These are phyloP conservation scores for Ceratosolen solmsi DNA, from an alignment of 1,140 invertebrate genomes.

Conservation along the genomic window DNA sequence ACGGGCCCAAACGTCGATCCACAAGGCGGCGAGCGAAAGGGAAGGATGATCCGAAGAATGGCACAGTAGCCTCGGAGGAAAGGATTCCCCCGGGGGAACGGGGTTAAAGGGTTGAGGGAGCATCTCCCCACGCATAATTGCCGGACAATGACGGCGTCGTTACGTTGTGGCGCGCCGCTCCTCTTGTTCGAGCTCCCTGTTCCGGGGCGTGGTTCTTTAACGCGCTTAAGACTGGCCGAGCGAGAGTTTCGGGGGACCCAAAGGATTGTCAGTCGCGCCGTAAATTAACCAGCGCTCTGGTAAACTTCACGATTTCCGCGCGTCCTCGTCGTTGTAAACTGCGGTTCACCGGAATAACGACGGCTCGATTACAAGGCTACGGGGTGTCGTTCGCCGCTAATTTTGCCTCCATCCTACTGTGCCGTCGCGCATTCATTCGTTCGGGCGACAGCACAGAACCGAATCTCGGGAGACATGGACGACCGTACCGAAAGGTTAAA, in stretches of 20 bases:
- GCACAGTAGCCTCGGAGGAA: conserved; percentile 30
- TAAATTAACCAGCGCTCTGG: conserved; percentile 36
- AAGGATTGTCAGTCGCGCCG: conserved; percentile 44
- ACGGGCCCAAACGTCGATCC: conserved; percentile 8
- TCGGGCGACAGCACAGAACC: too few species aligned
- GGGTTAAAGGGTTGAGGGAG: conserved; percentile 30
- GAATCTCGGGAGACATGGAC: too few species aligned
- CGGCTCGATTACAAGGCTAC: conserved; percentile 22
- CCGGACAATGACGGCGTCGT: conserved; percentile 48
- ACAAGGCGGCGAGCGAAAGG: conserved; percentile 20
- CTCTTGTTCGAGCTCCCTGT: neutral
- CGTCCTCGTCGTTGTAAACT: conserved; percentile 17
- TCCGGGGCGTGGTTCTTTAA: conserved; percentile 46
- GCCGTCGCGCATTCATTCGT: neutral
- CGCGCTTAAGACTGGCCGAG: conserved; percentile 26
- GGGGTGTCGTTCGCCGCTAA: conserved; percentile 8
- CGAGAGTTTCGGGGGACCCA: neutral
- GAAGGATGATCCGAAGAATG: conserved; percentile 23
- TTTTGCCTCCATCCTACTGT: neutral
- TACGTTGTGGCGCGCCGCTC: conserved; percentile 33
- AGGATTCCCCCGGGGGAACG: conserved; percentile 24
- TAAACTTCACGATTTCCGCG: conserved; percentile 21
- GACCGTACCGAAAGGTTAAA: neutral
- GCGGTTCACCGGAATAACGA: conserved; percentile 49
- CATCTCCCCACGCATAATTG: conserved; percentile 26